phyloP scores from a whole-genome alignment of 2,888 invertebrate species.

The Bombylius major region DNA sequence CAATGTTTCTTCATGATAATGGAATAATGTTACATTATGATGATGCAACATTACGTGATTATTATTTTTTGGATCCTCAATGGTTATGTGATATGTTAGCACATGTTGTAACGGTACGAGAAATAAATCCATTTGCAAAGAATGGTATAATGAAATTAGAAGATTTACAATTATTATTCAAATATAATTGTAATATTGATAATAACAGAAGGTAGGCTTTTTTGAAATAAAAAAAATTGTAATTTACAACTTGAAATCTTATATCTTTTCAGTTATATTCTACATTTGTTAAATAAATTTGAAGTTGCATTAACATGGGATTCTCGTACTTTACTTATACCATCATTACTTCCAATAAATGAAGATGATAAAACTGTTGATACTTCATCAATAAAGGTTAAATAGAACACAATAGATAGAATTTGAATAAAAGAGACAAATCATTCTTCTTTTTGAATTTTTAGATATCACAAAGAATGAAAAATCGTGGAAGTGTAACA shows the following conservation, averaged over 20 bases:
- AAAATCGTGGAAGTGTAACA: background rate
- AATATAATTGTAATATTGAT: constrained; percentile 67
- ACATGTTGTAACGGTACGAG: constrained; percentile 91
- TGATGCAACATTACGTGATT: constrained; percentile 83
- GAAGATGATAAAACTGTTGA: constrained; percentile 41
- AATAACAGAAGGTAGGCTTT: constrained; percentile 40
- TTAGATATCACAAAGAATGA: constrained; percentile 27
- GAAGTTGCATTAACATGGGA: constrained; percentile 97
- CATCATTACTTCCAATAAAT: constrained; percentile 76
- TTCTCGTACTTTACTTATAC: constrained; percentile 75
- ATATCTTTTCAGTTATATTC: constrained; percentile 55
- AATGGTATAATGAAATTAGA: constrained; percentile 90
- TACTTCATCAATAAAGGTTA: constrained; percentile 30
- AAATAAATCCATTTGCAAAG: constrained; percentile 89
- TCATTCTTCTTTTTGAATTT: background rate
- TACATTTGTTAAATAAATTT: constrained; percentile 88
- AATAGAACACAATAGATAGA: background rate
- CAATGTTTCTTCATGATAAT: constrained; percentile 94
- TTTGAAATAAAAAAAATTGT: background rate
- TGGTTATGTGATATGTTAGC: constrained; percentile 98
- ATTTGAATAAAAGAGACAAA: background rate
- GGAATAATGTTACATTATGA: constrained; percentile 90
- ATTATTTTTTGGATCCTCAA: constrained; percentile 94
- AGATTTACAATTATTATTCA: constrained; percentile 84
- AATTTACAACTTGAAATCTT: too few relatives aligned